Conservation (phyloP, 92 coral and sea anemone genomes). For the Actinostola sp. region DNA sequence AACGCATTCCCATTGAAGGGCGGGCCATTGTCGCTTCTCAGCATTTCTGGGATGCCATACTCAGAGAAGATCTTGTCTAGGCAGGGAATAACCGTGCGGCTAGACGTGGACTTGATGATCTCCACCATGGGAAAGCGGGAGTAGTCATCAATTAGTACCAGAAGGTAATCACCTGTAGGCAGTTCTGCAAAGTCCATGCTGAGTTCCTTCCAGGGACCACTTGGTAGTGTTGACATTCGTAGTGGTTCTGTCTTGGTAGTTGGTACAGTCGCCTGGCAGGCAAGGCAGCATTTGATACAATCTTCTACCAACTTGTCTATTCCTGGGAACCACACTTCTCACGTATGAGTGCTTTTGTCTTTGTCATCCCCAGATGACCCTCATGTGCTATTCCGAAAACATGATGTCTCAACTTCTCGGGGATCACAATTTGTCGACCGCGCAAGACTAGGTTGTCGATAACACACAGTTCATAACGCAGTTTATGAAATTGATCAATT, state of each 20-base stretch:
- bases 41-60: conserved; percentile 31
- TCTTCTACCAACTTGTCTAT: neutral
- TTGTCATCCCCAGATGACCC: too few relatives aligned
- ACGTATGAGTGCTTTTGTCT: too few relatives aligned
- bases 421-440: too few relatives aligned
- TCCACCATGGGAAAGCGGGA: conserved; percentile 41
- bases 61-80: conserved; percentile 35
- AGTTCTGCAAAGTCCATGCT: too few relatives aligned
- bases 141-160: conserved; percentile 41
- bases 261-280: conserved; percentile 41
- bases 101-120: conserved; percentile 30
- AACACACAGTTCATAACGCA: too few relatives aligned
- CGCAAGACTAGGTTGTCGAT: too few relatives aligned
- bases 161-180: conserved; percentile 48
- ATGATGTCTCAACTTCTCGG: too few relatives aligned
- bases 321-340: too few relatives aligned
- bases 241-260: conserved; percentile 60
- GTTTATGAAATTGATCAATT: too few relatives aligned
- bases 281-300: conserved; percentile 11
- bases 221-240: conserved; percentile 40
- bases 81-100: conserved; percentile 28
- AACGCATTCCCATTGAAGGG: conserved; percentile 32
- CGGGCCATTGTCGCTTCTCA: conserved; percentile 47
- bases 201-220: conserved; percentile 44
- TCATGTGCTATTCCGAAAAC: too few relatives aligned